Conservation (phyloP, 2,888 invertebrate genomes). For the Plemyria rubiginata region DNA sequence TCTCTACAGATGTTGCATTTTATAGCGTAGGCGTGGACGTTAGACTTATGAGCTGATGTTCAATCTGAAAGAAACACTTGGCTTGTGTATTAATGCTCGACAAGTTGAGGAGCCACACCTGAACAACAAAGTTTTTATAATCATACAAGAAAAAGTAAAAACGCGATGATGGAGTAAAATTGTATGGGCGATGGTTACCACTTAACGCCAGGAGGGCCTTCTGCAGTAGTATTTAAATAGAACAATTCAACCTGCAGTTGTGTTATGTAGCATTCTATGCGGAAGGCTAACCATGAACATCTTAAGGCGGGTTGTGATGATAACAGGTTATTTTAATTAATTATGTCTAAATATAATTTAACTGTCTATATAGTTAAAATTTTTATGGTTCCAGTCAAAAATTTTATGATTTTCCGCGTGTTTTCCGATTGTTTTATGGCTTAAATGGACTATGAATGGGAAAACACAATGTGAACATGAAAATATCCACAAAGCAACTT, state of each 20-base stretch:
- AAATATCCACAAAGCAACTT: background rate
- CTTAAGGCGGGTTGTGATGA: background rate
- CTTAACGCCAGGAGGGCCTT: no score
- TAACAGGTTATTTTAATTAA: background rate
- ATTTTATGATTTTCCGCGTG: background rate
- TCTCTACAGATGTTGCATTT: constrained; percentile 8
- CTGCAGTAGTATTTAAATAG: no score
- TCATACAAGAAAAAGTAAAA: no score
- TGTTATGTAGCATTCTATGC: background rate
- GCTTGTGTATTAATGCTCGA: constrained; percentile 16
- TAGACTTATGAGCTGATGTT: constrained; percentile 17
- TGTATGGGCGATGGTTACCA: no score
- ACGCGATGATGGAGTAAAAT: no score
- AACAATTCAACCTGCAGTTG: background rate
- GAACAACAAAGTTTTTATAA: background rate
- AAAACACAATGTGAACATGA: no score
- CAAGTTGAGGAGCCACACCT: constrained; percentile 14
- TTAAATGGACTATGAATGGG: no score
- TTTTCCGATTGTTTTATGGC: no score
- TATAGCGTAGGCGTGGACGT: constrained; percentile 28
- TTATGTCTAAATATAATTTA: background rate
- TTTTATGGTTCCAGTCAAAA: background rate
- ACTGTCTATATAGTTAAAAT: background rate
- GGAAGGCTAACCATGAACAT: background rate
- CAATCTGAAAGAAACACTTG: constrained; percentile 31